A percentile compares a stretch with the other conserved stretches of the same genome.
Conservation (phyloP, 1,140 invertebrate genomes). For the Drosophila melanica region DNA sequence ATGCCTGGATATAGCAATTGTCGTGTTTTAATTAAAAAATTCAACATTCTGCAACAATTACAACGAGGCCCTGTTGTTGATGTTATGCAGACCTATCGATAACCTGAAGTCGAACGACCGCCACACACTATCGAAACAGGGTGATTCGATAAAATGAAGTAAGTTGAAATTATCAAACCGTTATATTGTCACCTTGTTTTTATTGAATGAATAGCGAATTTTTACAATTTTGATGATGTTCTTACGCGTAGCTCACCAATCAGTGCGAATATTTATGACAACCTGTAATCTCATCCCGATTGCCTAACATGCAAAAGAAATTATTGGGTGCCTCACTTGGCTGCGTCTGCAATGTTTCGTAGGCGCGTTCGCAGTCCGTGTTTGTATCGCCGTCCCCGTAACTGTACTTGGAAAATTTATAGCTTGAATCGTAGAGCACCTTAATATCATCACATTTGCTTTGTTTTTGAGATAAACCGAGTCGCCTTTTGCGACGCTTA, state of each 20-base stretch:
- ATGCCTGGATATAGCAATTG: slow-evolving; percentile 56
- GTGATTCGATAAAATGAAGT: neutral
- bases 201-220: neutral
- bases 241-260: neutral
- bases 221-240: neutral
- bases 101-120: slow-evolving; percentile 3
- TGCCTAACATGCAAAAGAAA: slow-evolving; percentile 19
- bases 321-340: slow-evolving; percentile 3
- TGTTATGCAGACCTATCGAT: slow-evolving; percentile 26
- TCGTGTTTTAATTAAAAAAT: slow-evolving; percentile 74
- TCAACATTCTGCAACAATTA: slow-evolving; percentile 67
- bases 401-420: slow-evolving; percentile 15
- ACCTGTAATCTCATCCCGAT: neutral
- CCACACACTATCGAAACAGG: slow-evolving; percentile 6
- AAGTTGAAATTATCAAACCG: neutral
- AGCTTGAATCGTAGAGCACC: slow-evolving; percentile 39
- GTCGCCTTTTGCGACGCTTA: neutral
- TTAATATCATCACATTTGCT: slow-evolving; percentile 19
- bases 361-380: neutral
- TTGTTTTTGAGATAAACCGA: neutral
- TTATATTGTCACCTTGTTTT: neutral
- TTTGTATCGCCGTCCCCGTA: neutral
- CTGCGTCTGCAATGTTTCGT: neutral
- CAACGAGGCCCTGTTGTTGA: slow-evolving; percentile 27
- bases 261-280: neutral